Evolutionary conservation across 2,888 invertebrate genomes (phyloP).

Genomic region (Ophion ventricosus): DNA sequence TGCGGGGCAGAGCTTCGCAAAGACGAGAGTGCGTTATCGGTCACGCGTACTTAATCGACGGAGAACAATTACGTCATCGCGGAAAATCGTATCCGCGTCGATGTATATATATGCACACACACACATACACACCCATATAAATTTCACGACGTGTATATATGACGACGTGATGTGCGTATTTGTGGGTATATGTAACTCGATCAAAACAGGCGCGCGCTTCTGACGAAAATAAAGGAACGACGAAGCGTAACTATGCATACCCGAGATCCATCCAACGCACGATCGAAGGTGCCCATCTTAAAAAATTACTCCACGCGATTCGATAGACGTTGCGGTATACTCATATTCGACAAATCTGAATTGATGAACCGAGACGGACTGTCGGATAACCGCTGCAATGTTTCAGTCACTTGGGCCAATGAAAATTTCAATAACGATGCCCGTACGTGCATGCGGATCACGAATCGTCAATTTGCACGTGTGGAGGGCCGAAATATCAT

Average conservation of each 20-base stretch:
- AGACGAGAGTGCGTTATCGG: conserved; percentile 55
- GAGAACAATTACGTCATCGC: conserved; percentile 58
- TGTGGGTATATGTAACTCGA: conserved; percentile 10
- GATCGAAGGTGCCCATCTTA: conserved; percentile 10
- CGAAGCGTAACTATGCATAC: neutral
- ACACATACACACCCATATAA: no score
- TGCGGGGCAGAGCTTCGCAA: conserved; percentile 3
- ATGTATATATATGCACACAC: neutral
- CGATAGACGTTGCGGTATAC: neutral
- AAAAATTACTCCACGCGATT: neutral
- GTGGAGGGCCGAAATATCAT: no score
- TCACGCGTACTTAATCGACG: conserved; percentile 60
- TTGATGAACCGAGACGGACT: no score
- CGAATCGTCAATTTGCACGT: no score
- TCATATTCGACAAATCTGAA: no score
- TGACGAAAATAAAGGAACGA: conserved; percentile 38
- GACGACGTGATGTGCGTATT: neutral
- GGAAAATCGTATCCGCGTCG: conserved; percentile 53
- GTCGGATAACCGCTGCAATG: no score
- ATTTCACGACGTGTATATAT: no score
- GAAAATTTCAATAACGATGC: no score
- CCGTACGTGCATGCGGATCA: no score
- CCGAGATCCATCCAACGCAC: neutral
- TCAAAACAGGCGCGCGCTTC: conserved; percentile 14
- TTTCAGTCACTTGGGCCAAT: no score